Base-by-base conservation (phyloP, 2,888 invertebrate species). In the Eumacrocentrus americanus region DNA sequence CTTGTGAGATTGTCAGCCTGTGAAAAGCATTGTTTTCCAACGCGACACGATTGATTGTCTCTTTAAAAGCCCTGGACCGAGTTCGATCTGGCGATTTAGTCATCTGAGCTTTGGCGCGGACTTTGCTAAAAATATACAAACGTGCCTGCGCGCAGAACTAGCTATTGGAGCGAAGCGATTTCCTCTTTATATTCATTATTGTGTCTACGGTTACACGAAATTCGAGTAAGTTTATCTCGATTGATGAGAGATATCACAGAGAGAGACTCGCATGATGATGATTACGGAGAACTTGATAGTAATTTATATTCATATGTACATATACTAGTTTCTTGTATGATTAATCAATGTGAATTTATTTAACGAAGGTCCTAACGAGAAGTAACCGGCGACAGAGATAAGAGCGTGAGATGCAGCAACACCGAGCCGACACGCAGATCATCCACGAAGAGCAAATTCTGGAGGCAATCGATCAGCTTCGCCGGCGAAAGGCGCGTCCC, bases 401-500 rank as follows among this genome's bases (percentile, higher is more conserved):
- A 44, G 9, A 29, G 29, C 22, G 14, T 37, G 48, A 38, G 46
- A 74, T 77, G 77, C 77, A 77, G 71, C 73, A 73, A 52, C 72
- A 71, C 59, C 70, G 70, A 23, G 72, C 70, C 63, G 72, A 86
- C 82, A 83, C 84, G 81, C 84, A 86, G 81, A 86, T 88, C 78
- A 86, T 85, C 81, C 85, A 89, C 83, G 87, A 89, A 81, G 88
- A 89, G 72, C 86, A 88, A 78, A 91, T 93, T 79, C 84, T 93
- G 74, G 91, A 91, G 78, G 91, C 92, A 73, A 92, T 94, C 78
- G 92, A 93, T 83, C 90, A 91, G 80, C 83, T 93, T 77, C 88
- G 92, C 69, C 86, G 89, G 62, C 86, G 93, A 72, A 94, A 94
- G 84, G 91, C 93, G 57, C 87, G 94, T 60, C 93, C 93, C 52